A percentile compares a stretch with the other conserved stretches of the same genome.
Conservation (phyloP, 2,797 vertebrate species). For the Halcyon smyrnensis region DNA sequence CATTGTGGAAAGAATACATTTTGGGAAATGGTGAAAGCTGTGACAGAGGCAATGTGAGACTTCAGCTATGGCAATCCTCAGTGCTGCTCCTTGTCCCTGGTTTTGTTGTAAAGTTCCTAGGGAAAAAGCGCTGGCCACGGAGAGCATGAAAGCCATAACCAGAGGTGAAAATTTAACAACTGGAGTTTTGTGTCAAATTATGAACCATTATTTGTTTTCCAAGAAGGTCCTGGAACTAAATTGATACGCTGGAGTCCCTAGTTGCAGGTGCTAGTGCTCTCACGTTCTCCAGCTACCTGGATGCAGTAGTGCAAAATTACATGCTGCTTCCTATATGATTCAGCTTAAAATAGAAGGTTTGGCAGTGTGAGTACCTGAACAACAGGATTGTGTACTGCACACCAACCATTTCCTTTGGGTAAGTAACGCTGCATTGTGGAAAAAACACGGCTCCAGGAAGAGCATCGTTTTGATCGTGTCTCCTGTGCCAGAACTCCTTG, state of each 20-base stretch:
- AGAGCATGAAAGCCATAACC: background rate
- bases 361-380: background rate
- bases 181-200: background rate
- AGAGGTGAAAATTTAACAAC: background rate
- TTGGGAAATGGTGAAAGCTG: background rate
- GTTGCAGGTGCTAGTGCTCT: rapidly evolving
- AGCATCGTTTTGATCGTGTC: rapidly evolving
- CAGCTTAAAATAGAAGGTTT: background rate
- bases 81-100: rapidly evolving
- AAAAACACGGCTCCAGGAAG: rapidly evolving
- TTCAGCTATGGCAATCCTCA: rapidly evolving
- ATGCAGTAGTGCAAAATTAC: background rate
- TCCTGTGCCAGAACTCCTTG: rapidly evolving
- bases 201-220: rapidly evolving
- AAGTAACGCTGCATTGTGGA: background rate
- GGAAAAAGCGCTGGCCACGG: rapidly evolving
- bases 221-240: background rate
- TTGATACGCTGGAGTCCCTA: rapidly evolving
- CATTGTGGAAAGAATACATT: rapidly evolving
- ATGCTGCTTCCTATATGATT: rapidly evolving
- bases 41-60: rapidly evolving
- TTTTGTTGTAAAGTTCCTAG: background rate
- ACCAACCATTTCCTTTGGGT: background rate
- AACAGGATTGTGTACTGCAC: background rate
- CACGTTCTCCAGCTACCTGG: rapidly evolving